A percentile compares a stretch with the other conserved stretches of the same genome.
These are phyloP conservation scores for Ceratina calcarata DNA, from an alignment of 1,140 invertebrate species.

Conservation along the genomic window DNA sequence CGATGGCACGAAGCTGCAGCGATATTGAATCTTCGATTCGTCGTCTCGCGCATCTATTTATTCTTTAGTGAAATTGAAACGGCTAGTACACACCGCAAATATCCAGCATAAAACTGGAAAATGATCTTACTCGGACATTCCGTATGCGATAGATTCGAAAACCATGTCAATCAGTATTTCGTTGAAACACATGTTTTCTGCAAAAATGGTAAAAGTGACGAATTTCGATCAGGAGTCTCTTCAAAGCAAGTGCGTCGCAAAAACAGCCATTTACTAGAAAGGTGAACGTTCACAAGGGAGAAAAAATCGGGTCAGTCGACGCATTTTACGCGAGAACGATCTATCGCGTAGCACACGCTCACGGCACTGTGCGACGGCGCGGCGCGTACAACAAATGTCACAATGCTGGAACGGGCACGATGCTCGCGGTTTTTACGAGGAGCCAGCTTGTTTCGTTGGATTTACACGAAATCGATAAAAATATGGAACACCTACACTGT, in stretches of 20 bases:
- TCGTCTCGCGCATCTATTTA: background rate
- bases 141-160: no score
- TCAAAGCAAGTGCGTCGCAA: no score
- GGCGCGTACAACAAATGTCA: slow-evolving; percentile 41
- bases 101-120: background rate
- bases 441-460: slow-evolving; percentile 68
- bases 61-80: background rate
- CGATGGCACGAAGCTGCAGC: background rate
- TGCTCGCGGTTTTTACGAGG: slow-evolving; percentile 63
- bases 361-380: background rate
- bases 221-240: no score
- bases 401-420: slow-evolving; percentile 33
- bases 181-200: no score
- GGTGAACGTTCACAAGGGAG: background rate
- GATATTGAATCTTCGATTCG: background rate
- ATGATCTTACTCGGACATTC: no score
- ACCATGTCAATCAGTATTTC: no score
- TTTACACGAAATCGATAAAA: slow-evolving; percentile 78
- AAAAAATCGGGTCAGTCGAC: slow-evolving; percentile 21
- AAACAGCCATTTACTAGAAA: no score
- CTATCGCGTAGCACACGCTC: slow-evolving; percentile 26
- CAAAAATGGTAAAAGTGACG: no score
- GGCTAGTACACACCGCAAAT: background rate
- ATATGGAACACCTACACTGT: slow-evolving; percentile 68
- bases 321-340: slow-evolving; percentile 41